Evolutionary conservation across 2,113 vertebrate species (phyloP), one percentile per base, ranked within the genome.

Genomic region (Piaya cayana): DNA sequence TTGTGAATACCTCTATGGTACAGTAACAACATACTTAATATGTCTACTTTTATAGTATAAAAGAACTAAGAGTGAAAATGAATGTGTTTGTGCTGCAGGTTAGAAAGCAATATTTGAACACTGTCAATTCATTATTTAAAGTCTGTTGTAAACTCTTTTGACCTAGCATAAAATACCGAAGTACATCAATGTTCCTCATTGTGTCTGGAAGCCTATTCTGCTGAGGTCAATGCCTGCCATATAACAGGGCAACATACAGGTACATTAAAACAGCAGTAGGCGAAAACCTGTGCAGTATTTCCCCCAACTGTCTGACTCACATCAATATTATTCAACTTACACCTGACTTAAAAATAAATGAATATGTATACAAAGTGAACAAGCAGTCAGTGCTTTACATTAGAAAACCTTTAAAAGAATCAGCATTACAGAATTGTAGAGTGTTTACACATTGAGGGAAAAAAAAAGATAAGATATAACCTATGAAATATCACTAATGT

Each of bases 401-500:
- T 39, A 93, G 36, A 86, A 88, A 75, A 68, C 10, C 6, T 47
- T 72, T 43, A 65, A 68, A 77, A 15, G 27, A 91, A 53, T 7
- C 19, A 32, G 2, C 29, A 36, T 47, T 62, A 32, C 6, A 20
- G 60, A 86, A 81, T 5, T 27, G 7, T 19, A 77, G 23, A 69
- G 12, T 5, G 42, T 6, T 75, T 34, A 29, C 30, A 55, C 0
- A 0, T 2, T 22, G 3, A 21, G 19, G 1, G n/a, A 29, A 18
- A 32, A 55, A 39, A 67, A 32, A 29, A 45, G 2, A 50, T 4
- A 29, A 75, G 74, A 71, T 77, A 19, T 45, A 45, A 17, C 43
- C 43, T 45, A 45, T 45, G 43, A 15, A 45, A 13, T 45, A 6
- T n/a, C 17, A 47, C 18, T 37, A 36, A 55, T 37, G 68, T 84